Percentiles rank a stretch among this genome's conserved stretches.
Conservation (phyloP, 2,113 vertebrate genomes). For the Spea multiplicata region DNA sequence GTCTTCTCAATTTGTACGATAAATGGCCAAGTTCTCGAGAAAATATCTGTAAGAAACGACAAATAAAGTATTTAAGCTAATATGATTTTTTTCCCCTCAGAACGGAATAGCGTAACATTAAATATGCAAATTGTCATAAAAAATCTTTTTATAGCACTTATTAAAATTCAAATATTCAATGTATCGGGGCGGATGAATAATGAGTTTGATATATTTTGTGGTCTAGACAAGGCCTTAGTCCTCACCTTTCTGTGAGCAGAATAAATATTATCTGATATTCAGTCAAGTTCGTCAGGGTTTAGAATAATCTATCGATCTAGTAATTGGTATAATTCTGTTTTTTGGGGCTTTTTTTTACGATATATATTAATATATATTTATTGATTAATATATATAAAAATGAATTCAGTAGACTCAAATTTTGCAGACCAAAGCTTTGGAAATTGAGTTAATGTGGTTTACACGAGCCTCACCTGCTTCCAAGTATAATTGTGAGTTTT, state of each 20-base stretch:
- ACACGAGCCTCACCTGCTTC: too few relatives aligned
- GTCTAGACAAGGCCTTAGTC: neutral
- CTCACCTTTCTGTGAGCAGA: neutral
- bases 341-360: too few relatives aligned
- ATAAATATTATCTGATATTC: neutral
- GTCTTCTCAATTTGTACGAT: neutral
- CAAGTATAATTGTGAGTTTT: too few relatives aligned
- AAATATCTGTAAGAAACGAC: neutral
- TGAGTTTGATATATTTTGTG: constrained; percentile 11
- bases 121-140: constrained; percentile 12
- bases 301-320: neutral
- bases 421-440: too few relatives aligned
- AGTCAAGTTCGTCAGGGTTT: neutral
- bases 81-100: neutral
- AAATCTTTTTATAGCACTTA: constrained; percentile 12
- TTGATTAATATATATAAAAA: too few relatives aligned
- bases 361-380: too few relatives aligned
- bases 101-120: neutral
- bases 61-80: neutral
- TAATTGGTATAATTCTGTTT: too few relatives aligned
- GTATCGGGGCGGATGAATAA: neutral
- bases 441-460: too few relatives aligned
- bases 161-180: constrained; percentile 11
- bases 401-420: too few relatives aligned
- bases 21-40: neutral